Evolutionary conservation across 2,113 vertebrate genomes (phyloP).

Genomic region (Ardeotis arabs): DNA sequence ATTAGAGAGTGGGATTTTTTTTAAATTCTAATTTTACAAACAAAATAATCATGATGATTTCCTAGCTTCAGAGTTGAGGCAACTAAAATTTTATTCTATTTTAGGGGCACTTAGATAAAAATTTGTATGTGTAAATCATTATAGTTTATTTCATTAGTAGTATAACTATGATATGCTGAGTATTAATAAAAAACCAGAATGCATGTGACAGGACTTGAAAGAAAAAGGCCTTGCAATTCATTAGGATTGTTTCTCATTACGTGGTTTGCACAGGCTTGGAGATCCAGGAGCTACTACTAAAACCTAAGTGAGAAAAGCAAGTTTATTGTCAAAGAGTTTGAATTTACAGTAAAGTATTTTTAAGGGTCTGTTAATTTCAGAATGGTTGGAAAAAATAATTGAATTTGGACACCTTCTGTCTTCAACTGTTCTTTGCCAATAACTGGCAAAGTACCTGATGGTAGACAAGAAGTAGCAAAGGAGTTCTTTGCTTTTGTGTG

Average conservation of each 20-base stretch:
- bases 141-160: background rate
- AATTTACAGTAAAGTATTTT: background rate
- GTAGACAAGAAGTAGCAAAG: background rate
- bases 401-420: background rate
- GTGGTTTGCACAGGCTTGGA: background rate
- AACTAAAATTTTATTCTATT: too few species aligned
- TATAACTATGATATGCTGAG: background rate
- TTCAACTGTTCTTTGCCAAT: background rate
- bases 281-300: background rate
- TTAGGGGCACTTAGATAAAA: too few species aligned
- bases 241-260: background rate
- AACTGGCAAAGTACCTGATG: rapidly evolving
- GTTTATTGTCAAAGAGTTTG: background rate
- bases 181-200: background rate
- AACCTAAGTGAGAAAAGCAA: background rate
- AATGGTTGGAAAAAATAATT: background rate
- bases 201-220: background rate
- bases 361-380: background rate
- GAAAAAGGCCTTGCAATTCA: background rate
- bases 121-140: background rate
- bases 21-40: background rate
- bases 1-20: background rate
- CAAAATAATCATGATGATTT: too few species aligned
- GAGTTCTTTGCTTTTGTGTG: background rate
- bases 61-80: too few species aligned